Percentiles rank a stretch among this genome's conserved stretches.
Evolutionary conservation across 2,113 vertebrate genomes (phyloP).

Genomic region (Pyxicephalus adspersus): DNA sequence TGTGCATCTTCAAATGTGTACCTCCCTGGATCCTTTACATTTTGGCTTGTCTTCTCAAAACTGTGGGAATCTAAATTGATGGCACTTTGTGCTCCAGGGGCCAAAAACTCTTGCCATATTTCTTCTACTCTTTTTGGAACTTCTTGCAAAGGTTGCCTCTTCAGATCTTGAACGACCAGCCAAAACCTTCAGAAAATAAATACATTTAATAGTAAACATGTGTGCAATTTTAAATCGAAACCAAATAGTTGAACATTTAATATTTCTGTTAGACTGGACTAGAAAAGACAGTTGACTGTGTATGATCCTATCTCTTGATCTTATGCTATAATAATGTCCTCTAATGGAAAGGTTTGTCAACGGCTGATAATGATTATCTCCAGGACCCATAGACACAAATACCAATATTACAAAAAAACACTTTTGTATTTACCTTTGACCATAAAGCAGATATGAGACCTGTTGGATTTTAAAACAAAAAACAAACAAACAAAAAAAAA

Average conservation of each 20-base stretch:
- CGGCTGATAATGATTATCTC: not conserved
- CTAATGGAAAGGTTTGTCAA: constrained; percentile 18
- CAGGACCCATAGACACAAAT: not conserved
- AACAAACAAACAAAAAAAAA: no score
- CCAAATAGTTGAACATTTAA: no score
- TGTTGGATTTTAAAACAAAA: no score
- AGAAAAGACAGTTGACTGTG: not conserved
- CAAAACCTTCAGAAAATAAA: constrained; percentile 80
- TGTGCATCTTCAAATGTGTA: constrained; percentile 96
- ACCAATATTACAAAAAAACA: not conserved
- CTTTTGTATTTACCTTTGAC: not conserved
- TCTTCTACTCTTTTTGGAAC: constrained; percentile 86
- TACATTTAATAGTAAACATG: not conserved
- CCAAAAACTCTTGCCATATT: constrained; percentile 96
- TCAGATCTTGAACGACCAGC: constrained; percentile 93
- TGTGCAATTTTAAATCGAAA: no score
- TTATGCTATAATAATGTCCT: not conserved
- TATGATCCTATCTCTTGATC: no score
- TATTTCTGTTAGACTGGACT: no score
- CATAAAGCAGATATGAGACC: no score
- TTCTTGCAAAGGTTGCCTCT: constrained; percentile 87
- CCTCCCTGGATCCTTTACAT: constrained; percentile 92
- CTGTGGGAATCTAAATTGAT: constrained; percentile 97
- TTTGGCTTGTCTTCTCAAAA: constrained; percentile 94
- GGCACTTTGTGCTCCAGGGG: constrained; percentile 90